Base-by-base conservation (phyloP, 2,888 invertebrate genomes). In the Blera fallax region DNA sequence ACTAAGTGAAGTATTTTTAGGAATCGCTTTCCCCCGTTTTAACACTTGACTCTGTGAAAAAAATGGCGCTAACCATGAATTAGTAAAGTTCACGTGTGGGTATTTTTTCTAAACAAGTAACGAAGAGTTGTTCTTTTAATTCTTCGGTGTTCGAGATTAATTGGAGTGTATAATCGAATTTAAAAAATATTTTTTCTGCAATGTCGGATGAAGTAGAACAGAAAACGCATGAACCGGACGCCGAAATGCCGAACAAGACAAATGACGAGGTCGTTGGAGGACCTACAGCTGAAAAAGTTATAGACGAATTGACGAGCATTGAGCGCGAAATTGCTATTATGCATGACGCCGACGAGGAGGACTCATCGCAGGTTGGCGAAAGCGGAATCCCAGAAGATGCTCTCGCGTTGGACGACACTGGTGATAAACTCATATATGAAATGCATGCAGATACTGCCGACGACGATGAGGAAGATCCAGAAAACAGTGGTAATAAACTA, bases 301-400 rank as follows among this genome's bases (percentile, higher is more conserved):
- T 90, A 5, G 91, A 91, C 78, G 91, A 91, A 76, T 72, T 91
- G 43, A 89, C 88, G 29, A 90, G 89, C 48, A 87, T 91, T 73
- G 91, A 91, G 64, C 89, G 90, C n/a, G 91, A 91, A 87, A 91
- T 91, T 21, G 91, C 91, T 0, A 90, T 90, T 88, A 89, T 91
- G 89, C 91, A 91, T 82, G 89, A 90, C 32, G 85, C 85, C 3
- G 89, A 88, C 10, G 87, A 78, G 7, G 74, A 79, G n/a, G 70
- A 52, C 16, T 8, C 6, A 3, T 29, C 24, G 4, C 34, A 43
- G 8, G 18, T 29, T 0, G 54, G 40, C 0, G 73, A 77, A 16
- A 78, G 67, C 34, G 40, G 77, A 43, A 74, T 80, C 6, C 48
- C 67, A 0, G 56, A 37, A 24, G 69, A 78, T 11, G 64, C 16